These are phyloP conservation scores for Bradypodion ventrale DNA, from an alignment of 2,797 vertebrate genomes.

Conservation along the genomic window DNA sequence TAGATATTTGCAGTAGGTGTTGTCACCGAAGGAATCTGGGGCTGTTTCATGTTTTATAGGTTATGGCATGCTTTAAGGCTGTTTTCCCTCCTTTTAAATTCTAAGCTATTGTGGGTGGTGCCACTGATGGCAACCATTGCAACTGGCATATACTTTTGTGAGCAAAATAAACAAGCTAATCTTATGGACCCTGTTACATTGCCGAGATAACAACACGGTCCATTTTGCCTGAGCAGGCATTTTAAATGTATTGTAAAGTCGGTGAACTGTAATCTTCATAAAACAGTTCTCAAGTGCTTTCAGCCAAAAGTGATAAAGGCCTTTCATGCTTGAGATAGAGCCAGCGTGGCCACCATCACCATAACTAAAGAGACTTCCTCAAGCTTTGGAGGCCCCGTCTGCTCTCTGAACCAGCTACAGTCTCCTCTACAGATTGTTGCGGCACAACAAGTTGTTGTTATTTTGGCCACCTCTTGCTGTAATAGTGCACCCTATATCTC, in stretches of 20 bases:
- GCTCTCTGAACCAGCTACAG: too few relatives aligned
- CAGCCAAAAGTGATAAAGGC: background rate
- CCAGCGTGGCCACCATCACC: too few relatives aligned
- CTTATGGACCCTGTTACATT: background rate
- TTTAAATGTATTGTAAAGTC: background rate
- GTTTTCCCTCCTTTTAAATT: background rate
- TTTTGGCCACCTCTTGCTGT: too few relatives aligned
- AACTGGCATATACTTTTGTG: background rate
- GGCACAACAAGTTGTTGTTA: too few relatives aligned
- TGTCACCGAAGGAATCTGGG: background rate
- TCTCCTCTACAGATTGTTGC: too few relatives aligned
- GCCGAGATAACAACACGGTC: background rate
- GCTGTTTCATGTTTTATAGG: background rate
- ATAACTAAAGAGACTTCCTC: too few relatives aligned
- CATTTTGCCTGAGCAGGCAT: background rate
- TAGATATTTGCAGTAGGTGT: background rate
- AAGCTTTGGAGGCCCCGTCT: too few relatives aligned
- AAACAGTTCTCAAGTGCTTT: background rate
- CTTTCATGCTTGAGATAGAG: background rate
- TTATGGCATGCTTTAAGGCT: background rate
- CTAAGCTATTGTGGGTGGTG: background rate
- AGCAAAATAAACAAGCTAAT: background rate
- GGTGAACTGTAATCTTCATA: background rate
- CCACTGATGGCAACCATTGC: background rate
- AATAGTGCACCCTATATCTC: too few relatives aligned